Evolutionary conservation across 2,888 invertebrate species (phyloP), one percentile per base, ranked within the genome.

Genomic region (Chaetogeoica ovagalla): DNA sequence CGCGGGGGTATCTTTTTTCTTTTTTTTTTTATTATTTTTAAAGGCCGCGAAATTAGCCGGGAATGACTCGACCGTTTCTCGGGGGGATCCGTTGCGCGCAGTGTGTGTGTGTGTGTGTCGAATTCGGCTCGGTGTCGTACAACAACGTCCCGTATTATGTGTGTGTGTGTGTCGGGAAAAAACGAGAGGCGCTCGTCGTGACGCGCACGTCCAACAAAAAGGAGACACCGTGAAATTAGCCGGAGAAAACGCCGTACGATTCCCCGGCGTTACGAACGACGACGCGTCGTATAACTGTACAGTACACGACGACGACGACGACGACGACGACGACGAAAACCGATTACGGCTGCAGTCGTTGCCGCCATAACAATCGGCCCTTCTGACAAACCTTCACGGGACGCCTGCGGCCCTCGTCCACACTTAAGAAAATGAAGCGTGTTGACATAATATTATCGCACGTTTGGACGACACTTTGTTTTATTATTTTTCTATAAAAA

Each of bases 11-110:
- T 30, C 30, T 30, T 4, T 30, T 30, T 30, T 30, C 1, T 30
- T 30, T 30, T 30, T 30, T 30, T 4, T 30, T 30, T 23, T 60
- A 43, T 68, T 59, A 43, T 71, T 70, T 71, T 79, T 79, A 79
- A 79, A 79, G 79, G 79, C 79, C 79, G 79, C 79, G 79, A 79
- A 79, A 79, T 79, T 79, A 17, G 71, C 30, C 23, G 70, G 79
- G 63, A 62, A 79, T 79, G 79, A 79, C 79, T 79, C n/a, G 62
- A 57, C 79, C 30, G 30, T 57, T 63, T 79, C n/a, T 71, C 15
- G 63, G 63, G 30, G 30, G 30, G 30, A 48, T 19, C 6, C 60
- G 52, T n/a, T 52, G 70, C 30, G 62, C 77, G 79, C 23, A n/a
- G n/a, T n/a, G n/a, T n/a, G n/a, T n/a, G n/a, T n/a, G n/a, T n/a